A percentile compares a stretch with the other conserved stretches of the same genome.
Evolutionary conservation across 1,140 invertebrate species (phyloP).

Genomic region (Medauroidea extradentata): DNA sequence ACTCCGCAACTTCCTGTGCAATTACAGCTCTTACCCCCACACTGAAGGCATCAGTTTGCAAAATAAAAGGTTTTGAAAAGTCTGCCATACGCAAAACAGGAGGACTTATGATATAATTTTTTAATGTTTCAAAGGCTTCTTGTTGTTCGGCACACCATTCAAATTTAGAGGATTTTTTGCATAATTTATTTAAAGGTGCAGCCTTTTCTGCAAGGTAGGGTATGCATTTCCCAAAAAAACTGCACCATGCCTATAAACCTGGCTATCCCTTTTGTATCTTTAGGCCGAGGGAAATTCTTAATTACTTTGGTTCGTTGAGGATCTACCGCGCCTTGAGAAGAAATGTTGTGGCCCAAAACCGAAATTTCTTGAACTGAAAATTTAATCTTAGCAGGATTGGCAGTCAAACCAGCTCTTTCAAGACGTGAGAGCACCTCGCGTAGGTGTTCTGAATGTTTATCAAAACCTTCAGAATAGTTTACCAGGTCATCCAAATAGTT

Average conservation of each 20-base stretch:
- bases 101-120: constrained; percentile 27
- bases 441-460: constrained; percentile 19
- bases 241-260: neutral
- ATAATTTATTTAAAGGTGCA: constrained; percentile 33
- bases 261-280: neutral
- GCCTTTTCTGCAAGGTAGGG: constrained; percentile 36
- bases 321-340: neutral
- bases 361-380: constrained; percentile 6
- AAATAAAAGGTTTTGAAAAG: constrained; percentile 30
- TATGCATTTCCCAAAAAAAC: neutral
- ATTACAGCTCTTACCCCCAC: constrained; percentile 35
- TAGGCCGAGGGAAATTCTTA: constrained; percentile 10
- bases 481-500: constrained; percentile 37
- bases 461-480: constrained; percentile 13
- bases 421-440: constrained; percentile 18
- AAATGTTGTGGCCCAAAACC: constrained; percentile 15
- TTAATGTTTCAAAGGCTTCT: constrained; percentile 34
- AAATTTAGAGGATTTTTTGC: constrained; percentile 22
- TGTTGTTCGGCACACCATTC: constrained; percentile 30
- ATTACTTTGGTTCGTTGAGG: constrained; percentile 12
- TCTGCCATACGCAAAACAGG: constrained; percentile 36
- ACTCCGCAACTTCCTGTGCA: constrained; percentile 28
- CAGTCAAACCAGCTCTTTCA: constrained; percentile 14
- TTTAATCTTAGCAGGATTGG: constrained; percentile 15
- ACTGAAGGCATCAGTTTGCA: constrained; percentile 38